These are phyloP conservation scores for Hassar affinis DNA, from an alignment of 2,113 vertebrate genomes.

Conservation along the genomic window DNA sequence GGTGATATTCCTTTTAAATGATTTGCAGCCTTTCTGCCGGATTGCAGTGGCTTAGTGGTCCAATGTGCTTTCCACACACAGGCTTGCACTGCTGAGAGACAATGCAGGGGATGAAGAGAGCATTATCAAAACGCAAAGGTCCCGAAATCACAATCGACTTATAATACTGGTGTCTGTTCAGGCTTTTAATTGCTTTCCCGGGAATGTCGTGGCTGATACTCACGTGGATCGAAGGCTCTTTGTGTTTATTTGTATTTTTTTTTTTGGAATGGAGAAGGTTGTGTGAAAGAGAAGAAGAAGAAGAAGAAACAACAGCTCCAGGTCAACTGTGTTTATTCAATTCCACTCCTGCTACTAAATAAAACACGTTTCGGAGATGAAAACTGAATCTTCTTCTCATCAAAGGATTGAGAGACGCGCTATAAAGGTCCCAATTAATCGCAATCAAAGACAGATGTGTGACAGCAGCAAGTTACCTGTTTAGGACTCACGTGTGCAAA, in stretches of 20 bases:
- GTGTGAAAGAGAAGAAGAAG: constrained; percentile 11
- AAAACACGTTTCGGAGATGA: neutral
- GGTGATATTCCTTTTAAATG: constrained; percentile 72
- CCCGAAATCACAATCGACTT: constrained; percentile 61
- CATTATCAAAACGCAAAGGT: constrained; percentile 1
- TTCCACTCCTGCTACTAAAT: neutral
- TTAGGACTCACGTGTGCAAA: constrained; percentile 60
- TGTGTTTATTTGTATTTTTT: neutral
- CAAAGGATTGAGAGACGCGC: constrained; percentile 15
- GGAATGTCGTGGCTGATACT: constrained; percentile 60
- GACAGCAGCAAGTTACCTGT: constrained; percentile 63
- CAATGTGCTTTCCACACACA: constrained; percentile 69
- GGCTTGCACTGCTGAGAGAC: constrained; percentile 45
- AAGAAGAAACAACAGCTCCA: neutral
- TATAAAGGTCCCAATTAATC: constrained; percentile 63
- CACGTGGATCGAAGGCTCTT: constrained; percentile 65
- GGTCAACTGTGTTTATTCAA: neutral
- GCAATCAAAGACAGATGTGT: constrained; percentile 65
- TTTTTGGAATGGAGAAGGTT: neutral
- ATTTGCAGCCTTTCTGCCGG: constrained; percentile 70
- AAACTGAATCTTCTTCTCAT: neutral
- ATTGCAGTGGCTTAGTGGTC: constrained; percentile 70
- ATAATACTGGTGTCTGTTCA: constrained; percentile 63
- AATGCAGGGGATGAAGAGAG: neutral
- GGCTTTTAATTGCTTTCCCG: constrained; percentile 63